These are phyloP conservation scores for Congeria kusceri DNA, from an alignment of 2,888 invertebrate genomes.

Conservation along the genomic window DNA sequence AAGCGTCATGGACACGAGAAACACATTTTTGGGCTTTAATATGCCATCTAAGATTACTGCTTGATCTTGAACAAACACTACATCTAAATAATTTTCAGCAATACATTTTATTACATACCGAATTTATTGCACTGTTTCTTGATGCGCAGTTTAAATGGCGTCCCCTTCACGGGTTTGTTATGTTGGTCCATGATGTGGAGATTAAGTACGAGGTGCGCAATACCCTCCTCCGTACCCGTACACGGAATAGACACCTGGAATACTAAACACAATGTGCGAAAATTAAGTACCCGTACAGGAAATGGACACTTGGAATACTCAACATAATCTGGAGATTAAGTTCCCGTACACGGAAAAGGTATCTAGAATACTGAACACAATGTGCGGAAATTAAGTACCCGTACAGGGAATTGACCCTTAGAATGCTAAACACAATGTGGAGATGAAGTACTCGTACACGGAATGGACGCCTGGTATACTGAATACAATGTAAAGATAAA, in stretches of 20 bases:
- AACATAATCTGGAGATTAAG: too few relatives aligned
- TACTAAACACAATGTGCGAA: conserved; percentile 65
- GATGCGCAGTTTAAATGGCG: conserved; percentile 81
- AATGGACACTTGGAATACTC: background rate
- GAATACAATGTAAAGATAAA: conserved; percentile 12
- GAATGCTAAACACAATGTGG: background rate
- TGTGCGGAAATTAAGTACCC: background rate
- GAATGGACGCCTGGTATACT: conserved; percentile 84
- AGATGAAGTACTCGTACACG: conserved; percentile 83
- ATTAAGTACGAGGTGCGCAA: conserved; percentile 80
- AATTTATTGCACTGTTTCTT: conserved; percentile 82
- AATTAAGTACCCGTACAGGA: background rate
- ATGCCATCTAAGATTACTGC: too few relatives aligned
- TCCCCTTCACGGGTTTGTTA: conserved; percentile 76
- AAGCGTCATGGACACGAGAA: too few relatives aligned
- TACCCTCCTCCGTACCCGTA: conserved; percentile 80
- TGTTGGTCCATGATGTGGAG: conserved; percentile 78
- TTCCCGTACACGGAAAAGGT: conserved; percentile 83
- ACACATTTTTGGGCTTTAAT: too few relatives aligned
- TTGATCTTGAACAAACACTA: too few relatives aligned
- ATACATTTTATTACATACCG: conserved; percentile 68
- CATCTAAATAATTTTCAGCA: too few relatives aligned
- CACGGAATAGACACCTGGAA: conserved; percentile 84
- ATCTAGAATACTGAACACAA: conserved; percentile 82
- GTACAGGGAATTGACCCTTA: background rate